Percentiles rank a stretch among this genome's conserved stretches.
Conservation (phyloP, 2,113 vertebrate species). For the Paradisaea rubra region DNA sequence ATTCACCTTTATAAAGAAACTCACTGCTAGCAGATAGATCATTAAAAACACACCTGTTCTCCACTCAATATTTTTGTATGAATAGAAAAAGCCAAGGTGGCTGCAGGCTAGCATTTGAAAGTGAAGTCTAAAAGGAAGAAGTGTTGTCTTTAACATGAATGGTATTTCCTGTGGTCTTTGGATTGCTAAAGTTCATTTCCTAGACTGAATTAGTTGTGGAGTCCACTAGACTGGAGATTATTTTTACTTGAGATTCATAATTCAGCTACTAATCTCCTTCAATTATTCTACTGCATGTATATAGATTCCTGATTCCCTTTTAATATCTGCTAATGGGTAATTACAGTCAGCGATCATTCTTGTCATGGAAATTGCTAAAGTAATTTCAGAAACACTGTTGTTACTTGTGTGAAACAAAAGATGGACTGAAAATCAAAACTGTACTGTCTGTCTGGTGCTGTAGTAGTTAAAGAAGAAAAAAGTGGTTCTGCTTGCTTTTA, state of each 20-base stretch:
- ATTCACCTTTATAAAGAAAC: background rate
- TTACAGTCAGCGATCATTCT: constrained; percentile 2
- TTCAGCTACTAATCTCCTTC: constrained; percentile 1
- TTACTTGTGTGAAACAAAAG: background rate
- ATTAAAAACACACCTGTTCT: background rate
- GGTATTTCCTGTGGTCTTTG: constrained; percentile 4
- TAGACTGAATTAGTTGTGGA: background rate
- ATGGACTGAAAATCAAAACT: background rate
- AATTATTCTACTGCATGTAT: constrained; percentile 7
- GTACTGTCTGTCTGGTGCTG: background rate
- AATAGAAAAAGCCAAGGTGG: background rate
- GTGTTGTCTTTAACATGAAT: background rate
- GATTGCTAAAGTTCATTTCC: background rate
- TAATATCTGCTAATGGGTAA: constrained; percentile 31
- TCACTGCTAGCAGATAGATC: background rate
- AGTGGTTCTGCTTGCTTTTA: background rate
- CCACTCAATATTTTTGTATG: background rate
- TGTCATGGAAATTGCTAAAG: background rate
- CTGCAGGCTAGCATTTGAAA: background rate
- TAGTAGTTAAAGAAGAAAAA: background rate
- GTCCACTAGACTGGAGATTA: background rate
- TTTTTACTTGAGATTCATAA: constrained; percentile 12
- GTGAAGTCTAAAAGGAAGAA: background rate
- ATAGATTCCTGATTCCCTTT: constrained; percentile 10
- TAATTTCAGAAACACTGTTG: background rate